Evolutionary conservation across 2,888 invertebrate species (phyloP).

Genomic region (Marronus borbonicus): DNA sequence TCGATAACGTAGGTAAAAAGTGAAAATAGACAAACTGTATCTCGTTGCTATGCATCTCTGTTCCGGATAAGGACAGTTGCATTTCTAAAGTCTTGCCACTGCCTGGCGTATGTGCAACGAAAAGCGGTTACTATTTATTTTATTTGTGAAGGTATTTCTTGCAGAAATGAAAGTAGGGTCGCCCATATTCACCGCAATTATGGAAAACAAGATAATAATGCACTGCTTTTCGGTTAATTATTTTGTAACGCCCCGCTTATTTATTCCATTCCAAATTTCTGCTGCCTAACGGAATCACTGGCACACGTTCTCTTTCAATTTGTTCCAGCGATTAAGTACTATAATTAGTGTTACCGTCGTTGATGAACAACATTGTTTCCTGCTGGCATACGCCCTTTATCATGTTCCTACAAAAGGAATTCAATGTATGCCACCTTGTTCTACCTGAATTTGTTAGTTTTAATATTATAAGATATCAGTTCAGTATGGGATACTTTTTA

Average conservation of each 20-base stretch:
- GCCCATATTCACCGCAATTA: not conserved
- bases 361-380: too few relatives aligned
- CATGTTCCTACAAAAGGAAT: too few relatives aligned
- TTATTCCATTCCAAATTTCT: not conserved
- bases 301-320: too few relatives aligned
- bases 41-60: not conserved
- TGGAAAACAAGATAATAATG: conserved; percentile 2
- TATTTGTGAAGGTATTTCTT: not conserved
- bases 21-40: too few relatives aligned
- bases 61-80: not conserved
- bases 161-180: not conserved
- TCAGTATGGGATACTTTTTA: too few relatives aligned
- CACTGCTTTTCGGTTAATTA: not conserved
- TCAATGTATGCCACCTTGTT: too few relatives aligned
- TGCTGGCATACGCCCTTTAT: too few relatives aligned
- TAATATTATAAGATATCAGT: too few relatives aligned
- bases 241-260: not conserved
- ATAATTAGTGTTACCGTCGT: too few relatives aligned
- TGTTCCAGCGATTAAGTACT: too few relatives aligned
- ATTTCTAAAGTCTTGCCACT: conserved; percentile 14
- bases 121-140: not conserved
- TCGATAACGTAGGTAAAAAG: too few relatives aligned
- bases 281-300: not conserved
- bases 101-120: not conserved
- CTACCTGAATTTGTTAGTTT: too few relatives aligned